These are phyloP conservation scores for Chrysina gloriosa DNA, from an alignment of 2,888 invertebrate genomes.

Conservation along the genomic window DNA sequence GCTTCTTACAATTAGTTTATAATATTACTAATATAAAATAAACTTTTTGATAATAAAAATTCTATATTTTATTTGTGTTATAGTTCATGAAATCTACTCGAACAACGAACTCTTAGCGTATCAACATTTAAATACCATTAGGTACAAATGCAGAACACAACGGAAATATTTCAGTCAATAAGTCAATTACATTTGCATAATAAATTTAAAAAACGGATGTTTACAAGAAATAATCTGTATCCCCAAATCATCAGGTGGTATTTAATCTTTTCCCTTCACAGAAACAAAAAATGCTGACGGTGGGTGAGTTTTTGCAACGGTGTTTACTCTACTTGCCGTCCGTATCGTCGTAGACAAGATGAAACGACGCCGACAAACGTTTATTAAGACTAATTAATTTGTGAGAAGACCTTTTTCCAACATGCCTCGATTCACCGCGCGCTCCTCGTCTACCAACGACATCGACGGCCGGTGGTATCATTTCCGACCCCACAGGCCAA, in stretches of 20 bases:
- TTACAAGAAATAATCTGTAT: not conserved
- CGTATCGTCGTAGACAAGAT: not conserved
- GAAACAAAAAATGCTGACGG: not conserved
- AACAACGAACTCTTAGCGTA: too few species aligned
- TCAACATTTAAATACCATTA: too few species aligned
- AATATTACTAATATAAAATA: too few species aligned
- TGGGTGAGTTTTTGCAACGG: not conserved
- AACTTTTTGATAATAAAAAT: too few species aligned
- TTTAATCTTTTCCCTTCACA: not conserved
- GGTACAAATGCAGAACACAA: too few species aligned
- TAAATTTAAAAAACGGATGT: conserved; percentile 3
- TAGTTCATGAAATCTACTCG: too few species aligned
- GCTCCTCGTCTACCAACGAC: not conserved
- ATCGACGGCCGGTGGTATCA: not conserved
- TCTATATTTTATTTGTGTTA: too few species aligned
- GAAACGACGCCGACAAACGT: not conserved
- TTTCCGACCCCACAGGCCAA: conserved; percentile 26
- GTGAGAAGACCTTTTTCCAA: conserved; percentile 15
- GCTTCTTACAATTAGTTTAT: too few species aligned
- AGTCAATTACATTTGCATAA: conserved; percentile 24
- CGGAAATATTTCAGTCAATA: not conserved
- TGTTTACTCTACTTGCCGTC: not conserved
- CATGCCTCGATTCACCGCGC: not conserved
- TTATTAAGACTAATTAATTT: conserved; percentile 38
- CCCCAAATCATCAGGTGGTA: conserved; percentile 13